phyloP scores from a whole-genome alignment of 2,113 vertebrate species.

The Phylloscopus trochiloides region DNA sequence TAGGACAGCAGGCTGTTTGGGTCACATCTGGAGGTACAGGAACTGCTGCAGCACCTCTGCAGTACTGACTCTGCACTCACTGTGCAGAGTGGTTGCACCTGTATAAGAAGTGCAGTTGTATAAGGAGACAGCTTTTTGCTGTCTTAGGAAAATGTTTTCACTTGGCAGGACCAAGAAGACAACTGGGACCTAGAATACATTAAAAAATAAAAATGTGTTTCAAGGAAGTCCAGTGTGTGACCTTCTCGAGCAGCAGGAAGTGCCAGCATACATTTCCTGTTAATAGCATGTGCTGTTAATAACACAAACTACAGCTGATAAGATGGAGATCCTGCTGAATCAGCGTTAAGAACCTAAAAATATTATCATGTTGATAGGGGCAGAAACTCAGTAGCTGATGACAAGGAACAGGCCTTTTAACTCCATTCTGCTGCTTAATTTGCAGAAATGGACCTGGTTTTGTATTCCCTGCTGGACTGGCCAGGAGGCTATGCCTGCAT shows the following conservation, averaged over 20 bases:
- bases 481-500: fast-evolving
- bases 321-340: not conserved
- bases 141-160: not conserved
- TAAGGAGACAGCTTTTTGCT: not conserved
- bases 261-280: not conserved
- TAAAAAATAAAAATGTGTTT: not conserved
- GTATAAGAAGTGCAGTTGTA: not conserved
- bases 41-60: not conserved
- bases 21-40: not conserved
- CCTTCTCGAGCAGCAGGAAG: not conserved
- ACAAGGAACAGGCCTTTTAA: not conserved
- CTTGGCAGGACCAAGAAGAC: not conserved
- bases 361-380: not conserved
- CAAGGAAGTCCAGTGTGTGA: not conserved
- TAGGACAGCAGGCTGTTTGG: not conserved
- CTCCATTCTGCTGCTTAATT: not conserved
- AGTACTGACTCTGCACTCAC: not conserved
- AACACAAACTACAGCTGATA: not conserved
- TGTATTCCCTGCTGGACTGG: not conserved
- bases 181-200: not conserved
- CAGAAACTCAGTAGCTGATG: not conserved
- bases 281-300: not conserved
- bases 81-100: not conserved
- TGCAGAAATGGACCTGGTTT: not conserved
- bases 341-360: not conserved